Base-by-base conservation (phyloP, 2,888 invertebrate species). In the Helobdella robusta region DNA sequence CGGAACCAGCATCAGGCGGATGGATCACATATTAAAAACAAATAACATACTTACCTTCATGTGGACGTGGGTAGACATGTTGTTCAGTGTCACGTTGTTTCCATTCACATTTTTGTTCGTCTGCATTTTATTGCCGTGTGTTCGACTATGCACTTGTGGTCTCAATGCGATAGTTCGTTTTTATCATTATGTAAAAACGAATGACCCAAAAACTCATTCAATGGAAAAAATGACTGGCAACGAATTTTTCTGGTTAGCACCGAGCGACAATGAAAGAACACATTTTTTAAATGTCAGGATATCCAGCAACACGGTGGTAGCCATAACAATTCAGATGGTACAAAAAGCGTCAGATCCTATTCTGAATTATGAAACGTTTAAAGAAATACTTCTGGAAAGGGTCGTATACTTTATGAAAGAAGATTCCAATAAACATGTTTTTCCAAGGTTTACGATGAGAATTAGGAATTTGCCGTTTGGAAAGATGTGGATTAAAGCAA, bases 21-120 rank as follows among this genome's bases (percentile, higher is more conserved):
- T 30, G 56, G 56, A 30, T 8, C 56, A 56, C 56, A 56, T 56
- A n/a, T 18, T 56, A n/a, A 56, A 56, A 28, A 32, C 28, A 32
- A 32, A 32, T 32, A 30, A 25, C 32, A 30, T 56, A 2, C 8
- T 25, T 6, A 28, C 56, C 1, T 56, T 56, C 56, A 30, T 56
- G 1, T 28, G 28, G 2, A 30, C 56, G 6, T 56, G 56, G 56
- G 6, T 56, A n/a, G 56, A 56, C n/a, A 56, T 56, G 56, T n/a
- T 30, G 8, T 6, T 56, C 1, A 56, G 28, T n/a, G n/a, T 56
- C 6, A n/a, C 32, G 1, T n/a, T 30, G 6, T 30, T 56, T 3
- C 56, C 56, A 1, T n/a, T 56, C 25, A 28, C 56, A 2, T 56
- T 2, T 1, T 6, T 56, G 18, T 3, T 32, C 32, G 56, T 56